Base-by-base conservation (phyloP, 2,888 invertebrate genomes). In the Sussaba pulchella region DNA sequence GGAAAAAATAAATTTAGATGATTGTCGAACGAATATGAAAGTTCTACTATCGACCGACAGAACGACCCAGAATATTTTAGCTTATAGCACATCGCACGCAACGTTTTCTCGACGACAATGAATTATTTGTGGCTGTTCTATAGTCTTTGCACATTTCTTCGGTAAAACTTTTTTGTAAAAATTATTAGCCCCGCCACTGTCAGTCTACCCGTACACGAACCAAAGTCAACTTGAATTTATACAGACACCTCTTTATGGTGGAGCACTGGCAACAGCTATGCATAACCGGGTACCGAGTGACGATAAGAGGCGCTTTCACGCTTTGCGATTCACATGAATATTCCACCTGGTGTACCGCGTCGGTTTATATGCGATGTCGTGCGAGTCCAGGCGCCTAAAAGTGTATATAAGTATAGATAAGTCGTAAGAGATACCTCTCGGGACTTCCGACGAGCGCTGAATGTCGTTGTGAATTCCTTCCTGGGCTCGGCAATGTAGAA, bases 271-370 rank as follows among this genome's bases (percentile, higher is more conserved):
- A 31, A 45, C 21, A 12, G 45, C 43, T 24, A 70, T 70, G 54
- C 43, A 57, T 45, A 70, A 70, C 57, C 57, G 31, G 57, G 57
- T 70, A 70, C 57, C 57, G 31, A 43, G 57, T 70, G 70, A 70
- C 70, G 70, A 57, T 57, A 70, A 70, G 57, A 57, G 57, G 45
- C 57, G 70, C 57, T 81, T 61, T 63, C 52, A 64, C 54, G 52
- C 50, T 77, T 45, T 54, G 36, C 66, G 59, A 69, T 81, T 77
- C 61, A 31, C 31, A 81, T 73, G 81, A 81, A 81, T 81, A 81
- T 79, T 79, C 75, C 57, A 66, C 72, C 66, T 72, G 78, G 72
- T 61, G 45, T 41, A 6, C 41, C 41, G 41, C n/a, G n/a, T 12
- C 10, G 26, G 26, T 9, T 8, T 54, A 41, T 31, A 36, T 2